Conservation (phyloP, 2,888 invertebrate genomes). For the Coecobrya sp. region DNA sequence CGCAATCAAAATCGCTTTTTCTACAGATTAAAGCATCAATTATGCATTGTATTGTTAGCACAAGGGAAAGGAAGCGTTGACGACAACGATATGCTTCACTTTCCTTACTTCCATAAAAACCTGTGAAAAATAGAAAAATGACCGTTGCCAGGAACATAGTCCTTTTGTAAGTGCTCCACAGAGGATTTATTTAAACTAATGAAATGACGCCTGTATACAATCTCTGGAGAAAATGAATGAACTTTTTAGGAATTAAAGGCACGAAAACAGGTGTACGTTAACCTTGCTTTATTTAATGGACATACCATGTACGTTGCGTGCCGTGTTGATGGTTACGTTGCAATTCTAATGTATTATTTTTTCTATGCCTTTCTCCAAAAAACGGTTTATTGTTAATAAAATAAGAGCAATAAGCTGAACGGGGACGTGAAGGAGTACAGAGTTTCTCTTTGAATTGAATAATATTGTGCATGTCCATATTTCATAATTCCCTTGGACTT, state of each 20-base stretch:
- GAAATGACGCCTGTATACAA: neutral
- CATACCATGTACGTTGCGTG: too few species aligned
- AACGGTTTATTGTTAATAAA: too few species aligned
- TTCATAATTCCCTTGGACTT: neutral
- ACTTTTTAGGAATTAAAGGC: neutral
- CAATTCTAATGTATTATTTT: too few species aligned
- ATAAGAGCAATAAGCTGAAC: too few species aligned
- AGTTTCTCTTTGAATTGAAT: neutral
- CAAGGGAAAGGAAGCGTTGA: neutral
- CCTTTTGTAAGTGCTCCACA: neutral
- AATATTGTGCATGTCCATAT: conserved; percentile 1
- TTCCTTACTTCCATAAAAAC: neutral
- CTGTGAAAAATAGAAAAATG: neutral
- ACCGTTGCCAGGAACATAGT: neutral
- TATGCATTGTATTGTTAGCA: conserved; percentile 80
- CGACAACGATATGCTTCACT: neutral
- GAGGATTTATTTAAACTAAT: neutral
- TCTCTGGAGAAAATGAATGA: neutral
- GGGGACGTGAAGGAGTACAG: too few species aligned
- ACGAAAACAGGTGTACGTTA: too few species aligned
- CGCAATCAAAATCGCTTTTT: conserved; percentile 75
- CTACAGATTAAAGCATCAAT: conserved; percentile 85
- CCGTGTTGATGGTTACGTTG: too few species aligned
- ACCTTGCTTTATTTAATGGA: too few species aligned
- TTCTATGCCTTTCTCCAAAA: too few species aligned